phyloP scores from a whole-genome alignment of 2,797 vertebrate genomes.

The Furcifer pardalis region DNA sequence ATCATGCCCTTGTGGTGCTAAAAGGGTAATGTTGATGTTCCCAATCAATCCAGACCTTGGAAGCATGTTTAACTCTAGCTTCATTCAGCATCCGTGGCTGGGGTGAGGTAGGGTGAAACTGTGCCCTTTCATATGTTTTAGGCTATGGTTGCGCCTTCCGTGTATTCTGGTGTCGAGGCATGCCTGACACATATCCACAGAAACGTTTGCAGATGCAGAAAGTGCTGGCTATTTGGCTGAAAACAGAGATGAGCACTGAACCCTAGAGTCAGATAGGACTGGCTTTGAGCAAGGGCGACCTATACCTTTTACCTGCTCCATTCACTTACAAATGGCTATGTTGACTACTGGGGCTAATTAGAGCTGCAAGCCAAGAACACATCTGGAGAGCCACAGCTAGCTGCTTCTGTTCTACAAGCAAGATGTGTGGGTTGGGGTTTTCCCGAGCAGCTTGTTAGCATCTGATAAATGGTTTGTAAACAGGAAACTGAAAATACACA shows the following conservation, averaged over 20 bases:
- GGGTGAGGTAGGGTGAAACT: no score
- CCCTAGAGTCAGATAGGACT: no score
- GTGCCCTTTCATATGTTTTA: no score
- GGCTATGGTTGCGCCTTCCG: no score
- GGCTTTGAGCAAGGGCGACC: no score
- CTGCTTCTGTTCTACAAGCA: not conserved
- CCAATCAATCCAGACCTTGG: not conserved
- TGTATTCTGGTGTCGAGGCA: no score
- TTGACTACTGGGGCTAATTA: not conserved
- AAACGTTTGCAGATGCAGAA: no score
- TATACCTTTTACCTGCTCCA: not conserved
- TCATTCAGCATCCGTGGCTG: no score
- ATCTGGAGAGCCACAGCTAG: not conserved
- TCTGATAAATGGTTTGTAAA: conserved; percentile 25
- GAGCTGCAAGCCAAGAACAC: not conserved
- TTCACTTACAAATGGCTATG: not conserved
- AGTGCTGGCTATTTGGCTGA: no score
- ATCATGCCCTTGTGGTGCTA: conserved; percentile 52
- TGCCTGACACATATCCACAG: no score
- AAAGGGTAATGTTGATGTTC: not conserved
- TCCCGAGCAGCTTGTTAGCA: conserved; percentile 3
- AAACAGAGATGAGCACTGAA: no score
- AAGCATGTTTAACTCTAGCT: no score
- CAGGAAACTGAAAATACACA: conserved; percentile 16
- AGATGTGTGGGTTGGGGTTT: conserved; percentile 14